A percentile compares a stretch with the other conserved stretches of the same genome.
Conservation (phyloP, 2,888 invertebrate species). For the Oscheius myriophilus region DNA sequence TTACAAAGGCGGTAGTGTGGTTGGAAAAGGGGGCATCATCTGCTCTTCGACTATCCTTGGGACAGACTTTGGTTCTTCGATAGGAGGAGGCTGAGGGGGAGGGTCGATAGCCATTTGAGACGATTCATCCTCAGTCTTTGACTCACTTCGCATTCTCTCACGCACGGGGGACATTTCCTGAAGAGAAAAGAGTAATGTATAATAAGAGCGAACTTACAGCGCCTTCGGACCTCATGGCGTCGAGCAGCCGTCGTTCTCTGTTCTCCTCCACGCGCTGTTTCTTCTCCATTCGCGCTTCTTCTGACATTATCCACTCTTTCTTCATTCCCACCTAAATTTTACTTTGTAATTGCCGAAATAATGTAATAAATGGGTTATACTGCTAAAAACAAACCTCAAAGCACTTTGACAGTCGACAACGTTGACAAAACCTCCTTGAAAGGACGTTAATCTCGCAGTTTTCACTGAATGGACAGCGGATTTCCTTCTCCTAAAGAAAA, state of each 20-base stretch:
- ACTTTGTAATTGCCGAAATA: constrained; percentile 54
- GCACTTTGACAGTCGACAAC: constrained; percentile 92
- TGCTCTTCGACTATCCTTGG: constrained; percentile 11
- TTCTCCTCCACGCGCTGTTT: constrained; percentile 68
- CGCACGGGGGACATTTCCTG: constrained; percentile 13
- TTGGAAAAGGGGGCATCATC: not conserved
- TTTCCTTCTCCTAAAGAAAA: constrained; percentile 57
- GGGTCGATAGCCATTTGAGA: not conserved
- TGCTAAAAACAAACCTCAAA: constrained; percentile 74
- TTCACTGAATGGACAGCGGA: constrained; percentile 67
- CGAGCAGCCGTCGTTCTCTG: constrained; percentile 47
- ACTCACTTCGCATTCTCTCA: constrained; percentile 21
- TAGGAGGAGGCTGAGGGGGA: not conserved
- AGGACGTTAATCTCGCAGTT: constrained; percentile 68
- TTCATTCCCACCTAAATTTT: constrained; percentile 28
- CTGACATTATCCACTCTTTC: constrained; percentile 70
- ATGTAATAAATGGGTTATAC: too few species aligned
- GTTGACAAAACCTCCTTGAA: constrained; percentile 85
- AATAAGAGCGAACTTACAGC: not conserved
- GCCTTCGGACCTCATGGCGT: constrained; percentile 17
- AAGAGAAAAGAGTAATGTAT: not conserved
- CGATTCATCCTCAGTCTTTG: constrained; percentile 9
- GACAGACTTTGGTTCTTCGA: not conserved
- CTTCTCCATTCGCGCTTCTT: constrained; percentile 68
- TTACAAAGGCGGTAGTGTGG: constrained; percentile 10